phyloP scores from a whole-genome alignment of 53 echinoderm and acorn worm genomes.

The Crossaster papposus region DNA sequence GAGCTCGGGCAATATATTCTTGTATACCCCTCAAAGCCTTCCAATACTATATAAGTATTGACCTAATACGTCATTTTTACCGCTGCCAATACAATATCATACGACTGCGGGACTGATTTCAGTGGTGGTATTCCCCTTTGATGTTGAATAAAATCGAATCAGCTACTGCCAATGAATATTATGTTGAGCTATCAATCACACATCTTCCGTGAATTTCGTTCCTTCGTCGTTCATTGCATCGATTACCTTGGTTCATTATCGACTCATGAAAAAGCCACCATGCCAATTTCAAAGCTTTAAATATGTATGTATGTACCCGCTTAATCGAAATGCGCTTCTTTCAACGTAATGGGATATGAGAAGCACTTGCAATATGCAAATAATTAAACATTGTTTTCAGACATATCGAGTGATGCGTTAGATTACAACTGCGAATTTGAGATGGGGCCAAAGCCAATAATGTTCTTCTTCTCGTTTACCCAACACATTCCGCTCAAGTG shows the following conservation, averaged over 20 bases:
- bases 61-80: too few relatives aligned
- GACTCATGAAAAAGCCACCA: neutral
- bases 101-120: too few relatives aligned
- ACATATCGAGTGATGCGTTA: neutral
- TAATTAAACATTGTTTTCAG: neutral
- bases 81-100: too few relatives aligned
- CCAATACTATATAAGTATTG: too few relatives aligned
- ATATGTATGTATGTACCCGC: neutral
- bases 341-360: neutral
- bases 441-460: too few relatives aligned
- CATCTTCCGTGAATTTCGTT: neutral
- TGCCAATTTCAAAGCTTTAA: neutral
- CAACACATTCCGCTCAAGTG: too few relatives aligned
- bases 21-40: too few relatives aligned
- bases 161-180: neutral
- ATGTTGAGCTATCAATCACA: neutral
- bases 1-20: too few relatives aligned
- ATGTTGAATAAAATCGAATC: too few relatives aligned
- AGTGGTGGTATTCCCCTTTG: too few relatives aligned
- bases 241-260: neutral
- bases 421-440: neutral
- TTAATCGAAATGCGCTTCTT: neutral
- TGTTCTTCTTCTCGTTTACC: too few relatives aligned
- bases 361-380: neutral
- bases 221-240: neutral